These are phyloP conservation scores for Garra rufa DNA, from an alignment of 2,113 vertebrate genomes.

Conservation along the genomic window DNA sequence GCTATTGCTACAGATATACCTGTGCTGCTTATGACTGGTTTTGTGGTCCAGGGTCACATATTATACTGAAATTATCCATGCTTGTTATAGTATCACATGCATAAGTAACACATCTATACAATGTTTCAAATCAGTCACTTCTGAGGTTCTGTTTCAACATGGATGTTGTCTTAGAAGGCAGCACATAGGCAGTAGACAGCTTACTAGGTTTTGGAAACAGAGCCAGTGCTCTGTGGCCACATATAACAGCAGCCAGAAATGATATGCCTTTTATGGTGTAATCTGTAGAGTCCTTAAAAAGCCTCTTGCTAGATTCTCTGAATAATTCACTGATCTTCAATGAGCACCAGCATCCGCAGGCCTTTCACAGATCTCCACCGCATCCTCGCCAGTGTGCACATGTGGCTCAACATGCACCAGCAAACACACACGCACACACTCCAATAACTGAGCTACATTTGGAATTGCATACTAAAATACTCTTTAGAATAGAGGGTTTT, in stretches of 20 bases:
- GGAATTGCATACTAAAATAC: neutral
- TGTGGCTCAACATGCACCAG: slow-evolving; percentile 22
- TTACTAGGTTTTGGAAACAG: neutral
- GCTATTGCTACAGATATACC: too few species aligned
- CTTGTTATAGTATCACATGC: neutral
- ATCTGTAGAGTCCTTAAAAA: slow-evolving; percentile 14
- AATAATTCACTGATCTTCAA: slow-evolving; percentile 40
- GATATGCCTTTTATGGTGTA: neutral
- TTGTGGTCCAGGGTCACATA: too few species aligned
- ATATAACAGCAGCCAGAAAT: neutral
- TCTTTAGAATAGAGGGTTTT: neutral
- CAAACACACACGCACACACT: neutral
- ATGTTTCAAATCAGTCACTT: neutral
- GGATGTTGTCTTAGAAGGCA: neutral
- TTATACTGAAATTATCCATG: too few species aligned
- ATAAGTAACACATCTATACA: neutral
- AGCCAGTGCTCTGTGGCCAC: neutral
- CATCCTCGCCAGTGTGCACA: neutral
- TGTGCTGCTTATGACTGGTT: too few species aligned
- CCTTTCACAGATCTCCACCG: slow-evolving; percentile 6
- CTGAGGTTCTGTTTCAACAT: neutral
- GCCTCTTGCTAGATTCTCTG: slow-evolving; percentile 14
- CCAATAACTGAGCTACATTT: neutral
- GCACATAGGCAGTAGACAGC: neutral
- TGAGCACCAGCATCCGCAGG: slow-evolving; percentile 21